These are phyloP conservation scores for Hemiprocne comata DNA, from an alignment of 2,113 vertebrate genomes.

Conservation along the genomic window DNA sequence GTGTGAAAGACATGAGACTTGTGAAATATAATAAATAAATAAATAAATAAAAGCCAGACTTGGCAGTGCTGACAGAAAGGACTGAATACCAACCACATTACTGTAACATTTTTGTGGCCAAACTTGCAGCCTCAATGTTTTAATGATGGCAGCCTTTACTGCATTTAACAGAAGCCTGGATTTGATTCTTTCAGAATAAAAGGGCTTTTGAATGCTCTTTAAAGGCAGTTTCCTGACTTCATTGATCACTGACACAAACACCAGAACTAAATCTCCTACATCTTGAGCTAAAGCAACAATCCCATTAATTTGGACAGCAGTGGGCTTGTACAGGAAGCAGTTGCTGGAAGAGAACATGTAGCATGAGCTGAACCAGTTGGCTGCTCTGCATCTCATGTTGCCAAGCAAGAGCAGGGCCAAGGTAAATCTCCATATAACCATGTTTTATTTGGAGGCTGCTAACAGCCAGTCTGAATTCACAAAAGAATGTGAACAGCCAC, in stretches of 20 bases:
- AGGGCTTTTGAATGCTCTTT: conserved; percentile 48
- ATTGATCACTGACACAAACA: conserved; percentile 40
- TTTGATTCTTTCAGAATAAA: conserved; percentile 56
- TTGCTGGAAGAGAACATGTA: conserved; percentile 18
- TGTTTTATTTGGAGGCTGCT: conserved; percentile 63
- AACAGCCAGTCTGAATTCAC: conserved; percentile 16
- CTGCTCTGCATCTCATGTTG: neutral
- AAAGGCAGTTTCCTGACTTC: conserved; percentile 53
- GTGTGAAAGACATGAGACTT: conserved; percentile 30
- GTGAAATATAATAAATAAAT: conserved; percentile 49
- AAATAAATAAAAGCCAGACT: conserved; percentile 40
- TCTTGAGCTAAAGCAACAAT: conserved; percentile 48
- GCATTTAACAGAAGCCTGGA: conserved; percentile 59
- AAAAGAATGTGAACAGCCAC: conserved; percentile 53
- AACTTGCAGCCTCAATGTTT: conserved; percentile 54
- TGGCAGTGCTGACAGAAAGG: neutral
- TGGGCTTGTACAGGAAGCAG: conserved; percentile 33
- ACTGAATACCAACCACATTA: conserved; percentile 40
- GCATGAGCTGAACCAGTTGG: conserved; percentile 16
- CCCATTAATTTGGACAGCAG: conserved; percentile 25
- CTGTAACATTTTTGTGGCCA: conserved; percentile 64
- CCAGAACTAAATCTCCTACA: conserved; percentile 40
- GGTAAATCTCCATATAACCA: conserved; percentile 47
- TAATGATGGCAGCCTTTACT: conserved; percentile 41
- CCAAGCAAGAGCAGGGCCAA: conserved; percentile 35